A percentile compares a stretch with the other conserved stretches of the same genome.
phyloP scores from a whole-genome alignment of 2,888 invertebrate species.

The Pachydiplax longipennis region DNA sequence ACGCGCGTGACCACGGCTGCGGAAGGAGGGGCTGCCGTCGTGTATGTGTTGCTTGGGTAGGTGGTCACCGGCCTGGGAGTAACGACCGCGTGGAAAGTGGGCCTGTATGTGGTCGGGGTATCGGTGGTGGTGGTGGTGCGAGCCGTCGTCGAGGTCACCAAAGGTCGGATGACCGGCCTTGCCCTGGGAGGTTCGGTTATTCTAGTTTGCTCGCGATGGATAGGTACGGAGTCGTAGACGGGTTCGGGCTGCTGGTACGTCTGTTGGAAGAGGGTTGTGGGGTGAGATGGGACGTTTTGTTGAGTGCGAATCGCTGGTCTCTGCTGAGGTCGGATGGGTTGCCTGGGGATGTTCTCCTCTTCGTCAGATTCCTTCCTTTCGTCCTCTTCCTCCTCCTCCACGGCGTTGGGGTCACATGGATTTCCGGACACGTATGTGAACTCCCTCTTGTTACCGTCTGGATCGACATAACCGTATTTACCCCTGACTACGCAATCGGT shows the following conservation, averaged over 20 bases:
- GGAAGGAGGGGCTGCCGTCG: constrained; percentile 58
- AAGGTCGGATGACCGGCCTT: constrained; percentile 54
- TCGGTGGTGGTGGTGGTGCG: constrained; percentile 50
- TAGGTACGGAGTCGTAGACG: constrained; percentile 32
- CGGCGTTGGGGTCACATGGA: constrained; percentile 85
- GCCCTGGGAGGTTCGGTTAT: constrained; percentile 54
- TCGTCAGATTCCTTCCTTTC: constrained; percentile 58
- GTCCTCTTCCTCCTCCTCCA: constrained; percentile 70
- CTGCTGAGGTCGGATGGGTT: constrained; percentile 50
- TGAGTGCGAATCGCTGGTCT: constrained; percentile 50
- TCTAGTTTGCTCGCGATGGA: constrained; percentile 58
- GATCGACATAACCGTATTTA: constrained; percentile 87
- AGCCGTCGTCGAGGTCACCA: constrained; percentile 54
- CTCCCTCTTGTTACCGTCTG: constrained; percentile 84
- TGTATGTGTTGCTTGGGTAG: constrained; percentile 58
- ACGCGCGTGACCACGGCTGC: constrained; percentile 57
- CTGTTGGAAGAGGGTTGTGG: constrained; percentile 75
- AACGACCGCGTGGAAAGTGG: constrained; percentile 55
- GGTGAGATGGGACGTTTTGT: constrained; percentile 57
- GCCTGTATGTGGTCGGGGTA: constrained; percentile 47
- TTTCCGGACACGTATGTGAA: constrained; percentile 88
- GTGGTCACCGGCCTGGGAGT: constrained; percentile 65
- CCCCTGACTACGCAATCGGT: constrained; percentile 87
- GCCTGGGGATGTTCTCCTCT: constrained; percentile 69
- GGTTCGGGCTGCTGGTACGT: constrained; percentile 68